phyloP scores from a whole-genome alignment of 2,888 invertebrate genomes.

The Pemphredon lugubris region DNA sequence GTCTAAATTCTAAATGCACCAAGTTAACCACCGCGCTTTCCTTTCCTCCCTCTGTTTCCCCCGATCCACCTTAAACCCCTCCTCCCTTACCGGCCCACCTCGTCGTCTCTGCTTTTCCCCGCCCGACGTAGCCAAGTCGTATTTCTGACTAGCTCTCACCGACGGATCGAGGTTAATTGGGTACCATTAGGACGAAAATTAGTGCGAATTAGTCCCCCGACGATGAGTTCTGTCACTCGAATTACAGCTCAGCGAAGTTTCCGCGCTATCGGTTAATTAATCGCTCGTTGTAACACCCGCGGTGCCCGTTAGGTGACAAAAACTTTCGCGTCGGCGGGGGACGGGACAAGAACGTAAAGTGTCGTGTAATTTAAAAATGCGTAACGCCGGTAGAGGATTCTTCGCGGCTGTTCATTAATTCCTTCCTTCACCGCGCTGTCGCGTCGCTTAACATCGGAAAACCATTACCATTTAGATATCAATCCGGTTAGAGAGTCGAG shows the following conservation, averaged over 20 bases:
- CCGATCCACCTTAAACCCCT: conserved; percentile 13
- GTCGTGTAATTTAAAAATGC: too few species aligned
- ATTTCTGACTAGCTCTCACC: conserved; percentile 60
- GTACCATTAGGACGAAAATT: conserved; percentile 63
- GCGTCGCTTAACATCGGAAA: too few species aligned
- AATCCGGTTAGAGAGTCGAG: too few species aligned
- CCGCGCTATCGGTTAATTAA: conserved; percentile 54
- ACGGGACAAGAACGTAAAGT: too few species aligned
- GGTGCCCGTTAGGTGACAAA: too few species aligned
- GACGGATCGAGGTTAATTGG: conserved; percentile 67
- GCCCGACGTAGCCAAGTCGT: conserved; percentile 51
- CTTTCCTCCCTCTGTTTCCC: conserved; percentile 29
- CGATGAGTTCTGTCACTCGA: conserved; percentile 38
- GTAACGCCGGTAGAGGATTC: too few species aligned
- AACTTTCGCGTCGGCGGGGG: too few species aligned
- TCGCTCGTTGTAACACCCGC: too few species aligned
- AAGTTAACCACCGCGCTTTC: conserved; percentile 48
- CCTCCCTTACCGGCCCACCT: conserved; percentile 13
- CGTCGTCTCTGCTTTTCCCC: conserved; percentile 9
- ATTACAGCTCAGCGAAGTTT: conserved; percentile 39
- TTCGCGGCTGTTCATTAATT: too few species aligned
- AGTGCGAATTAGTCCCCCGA: conserved; percentile 53
- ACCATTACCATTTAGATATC: too few species aligned
- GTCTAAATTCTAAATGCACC: conserved; percentile 64
- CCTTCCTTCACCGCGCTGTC: too few species aligned